Conservation (phyloP, 2,113 vertebrate genomes). For the Zosterops lateralis region DNA sequence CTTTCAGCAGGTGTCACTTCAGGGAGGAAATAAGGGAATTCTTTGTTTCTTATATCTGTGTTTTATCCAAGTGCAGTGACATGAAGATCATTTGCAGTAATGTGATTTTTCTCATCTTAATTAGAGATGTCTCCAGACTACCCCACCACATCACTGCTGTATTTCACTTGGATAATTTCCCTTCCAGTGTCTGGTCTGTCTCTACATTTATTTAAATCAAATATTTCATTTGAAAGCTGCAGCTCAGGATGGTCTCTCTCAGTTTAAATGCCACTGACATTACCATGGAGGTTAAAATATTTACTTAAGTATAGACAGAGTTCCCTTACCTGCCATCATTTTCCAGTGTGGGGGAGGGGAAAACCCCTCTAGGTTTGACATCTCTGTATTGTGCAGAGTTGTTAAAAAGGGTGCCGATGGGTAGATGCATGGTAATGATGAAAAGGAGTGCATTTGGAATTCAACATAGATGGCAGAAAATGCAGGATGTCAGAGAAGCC, state of each 20-base stretch:
- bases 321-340: slow-evolving; percentile 60
- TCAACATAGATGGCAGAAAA: slow-evolving; percentile 69
- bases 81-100: neutral
- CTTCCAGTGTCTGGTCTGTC: neutral
- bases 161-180: slow-evolving; percentile 25
- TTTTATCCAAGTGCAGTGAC: neutral
- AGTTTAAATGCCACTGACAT: slow-evolving; percentile 43
- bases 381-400: slow-evolving; percentile 59
- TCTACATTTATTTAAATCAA: slow-evolving; percentile 23
- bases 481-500: slow-evolving; percentile 74
- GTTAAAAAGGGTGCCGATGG: slow-evolving; percentile 64
- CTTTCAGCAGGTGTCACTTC: neutral
- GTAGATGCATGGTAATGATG: slow-evolving; percentile 70
- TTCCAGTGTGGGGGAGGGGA: slow-evolving; percentile 32
- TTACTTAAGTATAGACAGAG: slow-evolving; percentile 67
- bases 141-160: neutral
- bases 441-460: slow-evolving; percentile 74
- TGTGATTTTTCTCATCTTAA: neutral
- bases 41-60: neutral
- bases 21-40: neutral
- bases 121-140: neutral
- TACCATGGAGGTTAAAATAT: slow-evolving; percentile 58
- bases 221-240: neutral
- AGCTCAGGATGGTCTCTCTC: neutral
- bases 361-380: slow-evolving; percentile 58